Evolutionary conservation across 2,888 invertebrate genomes (phyloP).

Genomic region (Drosophila silvestris): DNA sequence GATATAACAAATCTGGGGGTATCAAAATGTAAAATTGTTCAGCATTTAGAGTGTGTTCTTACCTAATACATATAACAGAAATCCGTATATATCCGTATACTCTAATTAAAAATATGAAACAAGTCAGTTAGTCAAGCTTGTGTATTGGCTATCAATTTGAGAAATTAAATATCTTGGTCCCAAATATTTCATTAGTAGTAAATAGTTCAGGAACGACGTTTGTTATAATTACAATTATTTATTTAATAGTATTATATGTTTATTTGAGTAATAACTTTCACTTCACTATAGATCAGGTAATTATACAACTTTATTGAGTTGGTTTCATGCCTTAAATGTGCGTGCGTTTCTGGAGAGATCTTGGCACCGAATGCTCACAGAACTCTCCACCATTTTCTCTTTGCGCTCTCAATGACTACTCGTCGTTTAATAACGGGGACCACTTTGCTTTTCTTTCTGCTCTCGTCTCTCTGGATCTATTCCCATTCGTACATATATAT

Average conservation of each 20-base stretch:
- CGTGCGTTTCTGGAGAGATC: neutral
- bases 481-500: neutral
- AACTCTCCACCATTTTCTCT: rapidly evolving
- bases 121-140: neutral
- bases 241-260: neutral
- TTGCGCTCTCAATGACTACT: neutral
- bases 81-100: too few species aligned
- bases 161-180: neutral
- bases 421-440: neutral
- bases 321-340: neutral
- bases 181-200: neutral
- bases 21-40: neutral
- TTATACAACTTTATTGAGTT: neutral
- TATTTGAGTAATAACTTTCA: neutral
- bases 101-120: neutral
- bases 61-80: neutral
- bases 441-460: neutral
- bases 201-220: neutral
- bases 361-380: neutral
- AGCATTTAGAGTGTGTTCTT: neutral
- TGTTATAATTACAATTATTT: neutral
- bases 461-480: neutral
- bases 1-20: neutral
- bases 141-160: neutral
- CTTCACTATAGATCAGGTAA: neutral